Evolutionary conservation across 2,113 vertebrate species (phyloP).

Genomic region (Lutjanus erythropterus): DNA sequence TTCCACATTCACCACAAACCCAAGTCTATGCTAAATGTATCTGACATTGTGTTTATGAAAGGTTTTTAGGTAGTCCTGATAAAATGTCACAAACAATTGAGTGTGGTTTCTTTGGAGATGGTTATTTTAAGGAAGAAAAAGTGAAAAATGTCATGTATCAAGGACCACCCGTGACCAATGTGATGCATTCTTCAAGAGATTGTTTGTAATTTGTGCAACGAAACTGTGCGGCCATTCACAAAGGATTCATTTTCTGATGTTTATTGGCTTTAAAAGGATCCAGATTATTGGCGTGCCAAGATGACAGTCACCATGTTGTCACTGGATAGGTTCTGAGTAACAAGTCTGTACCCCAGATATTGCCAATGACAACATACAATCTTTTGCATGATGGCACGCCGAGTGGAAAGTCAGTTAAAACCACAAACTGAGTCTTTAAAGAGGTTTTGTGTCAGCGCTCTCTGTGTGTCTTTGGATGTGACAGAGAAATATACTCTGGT

Average conservation of each 20-base stretch:
- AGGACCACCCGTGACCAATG: conserved; percentile 24
- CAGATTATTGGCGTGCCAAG: conserved; percentile 32
- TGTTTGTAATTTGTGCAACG: conserved; percentile 32
- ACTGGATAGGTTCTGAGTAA: conserved; percentile 19
- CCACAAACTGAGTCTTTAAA: conserved; percentile 46
- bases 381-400: conserved; percentile 13
- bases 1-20: background rate
- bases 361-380: conserved; percentile 54
- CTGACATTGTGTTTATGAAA: conserved; percentile 38
- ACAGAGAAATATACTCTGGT: conserved; percentile 21
- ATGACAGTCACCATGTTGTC: conserved; percentile 31
- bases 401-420: conserved; percentile 33
- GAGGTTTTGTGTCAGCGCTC: conserved; percentile 17
- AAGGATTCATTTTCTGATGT: conserved; percentile 32
- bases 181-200: conserved; percentile 23
- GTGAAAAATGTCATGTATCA: background rate
- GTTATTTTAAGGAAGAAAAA: conserved; percentile 7
- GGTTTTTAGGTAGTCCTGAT: conserved; percentile 30
- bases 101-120: conserved; percentile 20
- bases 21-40: conserved; percentile 17
- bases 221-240: conserved; percentile 23
- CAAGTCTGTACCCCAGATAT: conserved; percentile 12
- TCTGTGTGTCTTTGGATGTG: conserved; percentile 20
- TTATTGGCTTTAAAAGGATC: conserved; percentile 41
- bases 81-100: conserved; percentile 34